Evolutionary conservation across 2,888 invertebrate genomes (phyloP).

Genomic region (Eupithecia insigniata): DNA sequence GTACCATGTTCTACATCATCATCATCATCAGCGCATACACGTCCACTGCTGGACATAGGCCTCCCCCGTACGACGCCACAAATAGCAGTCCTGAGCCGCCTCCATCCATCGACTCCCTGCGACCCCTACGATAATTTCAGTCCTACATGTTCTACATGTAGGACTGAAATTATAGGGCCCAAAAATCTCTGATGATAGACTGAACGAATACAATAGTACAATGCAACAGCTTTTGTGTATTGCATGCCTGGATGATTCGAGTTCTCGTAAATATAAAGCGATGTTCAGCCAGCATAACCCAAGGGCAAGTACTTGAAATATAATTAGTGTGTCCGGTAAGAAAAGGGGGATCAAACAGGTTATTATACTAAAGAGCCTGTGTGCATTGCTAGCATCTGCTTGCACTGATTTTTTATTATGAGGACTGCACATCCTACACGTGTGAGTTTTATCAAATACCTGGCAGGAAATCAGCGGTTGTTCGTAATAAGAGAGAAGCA

Average conservation of each 20-base stretch:
- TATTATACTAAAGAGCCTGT: neutral
- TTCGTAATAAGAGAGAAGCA: neutral
- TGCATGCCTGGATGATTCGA: neutral
- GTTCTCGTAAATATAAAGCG: neutral
- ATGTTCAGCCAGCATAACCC: constrained; percentile 3
- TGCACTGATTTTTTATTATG: neutral
- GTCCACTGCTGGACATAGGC: no score
- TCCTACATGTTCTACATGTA: neutral
- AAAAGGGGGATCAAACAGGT: constrained; percentile 3
- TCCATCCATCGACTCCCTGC: no score
- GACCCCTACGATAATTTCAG: no score
- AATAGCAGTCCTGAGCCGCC: no score
- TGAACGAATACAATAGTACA: neutral
- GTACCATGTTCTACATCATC: no score
- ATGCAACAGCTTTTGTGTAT: neutral
- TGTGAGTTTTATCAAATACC: neutral
- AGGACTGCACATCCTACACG: constrained; percentile 3
- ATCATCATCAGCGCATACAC: no score
- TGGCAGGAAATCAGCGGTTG: neutral
- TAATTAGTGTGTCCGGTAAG: neutral
- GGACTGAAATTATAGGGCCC: neutral
- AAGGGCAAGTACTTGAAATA: neutral
- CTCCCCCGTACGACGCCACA: no score
- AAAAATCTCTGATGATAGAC: neutral
- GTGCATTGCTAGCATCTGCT: neutral